Percentiles rank a stretch among this genome's conserved stretches.
These are phyloP conservation scores for Rhagophthalmus giganteus DNA, from an alignment of 2,888 invertebrate genomes.

Conservation along the genomic window DNA sequence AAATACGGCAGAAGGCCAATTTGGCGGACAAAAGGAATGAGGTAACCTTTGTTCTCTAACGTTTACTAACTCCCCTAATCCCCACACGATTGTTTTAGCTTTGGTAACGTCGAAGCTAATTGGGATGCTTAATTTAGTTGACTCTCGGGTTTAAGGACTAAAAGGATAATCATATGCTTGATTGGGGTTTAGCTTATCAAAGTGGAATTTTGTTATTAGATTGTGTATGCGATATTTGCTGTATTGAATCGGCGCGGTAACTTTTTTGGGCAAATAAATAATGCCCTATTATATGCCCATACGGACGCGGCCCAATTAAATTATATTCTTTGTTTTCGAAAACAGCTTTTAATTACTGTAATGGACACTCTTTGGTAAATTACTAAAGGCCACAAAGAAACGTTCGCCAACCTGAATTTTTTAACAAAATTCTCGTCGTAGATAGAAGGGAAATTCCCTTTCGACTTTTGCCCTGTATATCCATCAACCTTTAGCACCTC, in stretches of 20 bases:
- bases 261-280: constrained; percentile 9
- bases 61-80: constrained; percentile 36
- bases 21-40: constrained; percentile 34
- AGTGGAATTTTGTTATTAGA: constrained; percentile 38
- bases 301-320: neutral
- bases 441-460: constrained; percentile 1
- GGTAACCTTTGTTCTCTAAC: constrained; percentile 37
- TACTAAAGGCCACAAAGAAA: neutral
- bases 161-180: constrained; percentile 39
- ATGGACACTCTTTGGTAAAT: neutral
- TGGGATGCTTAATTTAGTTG: constrained; percentile 38
- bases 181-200: constrained; percentile 39
- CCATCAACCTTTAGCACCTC: neutral
- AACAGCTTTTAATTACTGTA: constrained; percentile 14
- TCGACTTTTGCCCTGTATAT: constrained; percentile 1
- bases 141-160: constrained; percentile 38
- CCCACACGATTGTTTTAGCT: constrained; percentile 36
- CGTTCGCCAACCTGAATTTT: neutral
- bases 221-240: constrained; percentile 31
- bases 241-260: constrained; percentile 11
- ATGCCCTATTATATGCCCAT: neutral
- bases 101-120: constrained; percentile 37
- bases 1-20: constrained; percentile 25
- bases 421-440: neutral
- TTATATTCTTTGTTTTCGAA: constrained; percentile 3